Evolutionary conservation across 2,888 invertebrate genomes (phyloP), one percentile per base, ranked within the genome.

Genomic region (Catocala nupta): DNA sequence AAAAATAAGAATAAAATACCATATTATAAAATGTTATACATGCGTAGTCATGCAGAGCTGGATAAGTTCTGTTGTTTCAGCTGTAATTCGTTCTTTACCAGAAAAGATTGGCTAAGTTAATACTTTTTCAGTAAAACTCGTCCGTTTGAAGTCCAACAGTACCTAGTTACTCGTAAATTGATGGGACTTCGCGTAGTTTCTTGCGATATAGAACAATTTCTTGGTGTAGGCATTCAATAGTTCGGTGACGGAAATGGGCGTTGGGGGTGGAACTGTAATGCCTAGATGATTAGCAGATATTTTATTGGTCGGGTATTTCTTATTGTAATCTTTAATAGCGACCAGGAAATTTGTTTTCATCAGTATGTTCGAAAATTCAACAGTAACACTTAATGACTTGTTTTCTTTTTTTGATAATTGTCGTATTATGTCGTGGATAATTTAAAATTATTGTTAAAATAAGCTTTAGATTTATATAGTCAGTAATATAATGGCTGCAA

Each of bases 121-220:
- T 12, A 8, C 9, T 55, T 55, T 39, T 55, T 55, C 6, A 55
- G 11, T 10, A 55, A 12, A 39, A 56, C 25, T 4, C 56, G 36
- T 42, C 56, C 56, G 9, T 56, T 56, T 1, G 56, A 56, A 2
- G 49, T 56, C 56, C 56, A 56, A 13, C 56, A 49, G 11, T 25
- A 56, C 3, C 10, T n/a, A n/a, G n/a, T n/a, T n/a, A n/a, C n/a
- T n/a, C n/a, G n/a, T 25, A 8, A 49, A 56, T 6, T 48, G 36
- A 12, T 56, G 6, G 0, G 36, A 2, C 25, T 56, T 56, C 4
- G 56, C 56, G 11, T 13, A 56, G 11, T 25, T 48, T 25, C 56
- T 39, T 10, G 49, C 16, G 6, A 49, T 2, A 42, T 56, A 56
- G n/a, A 49, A 56, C 1, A 56, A 12, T 11, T n/a, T 48, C 39